These are phyloP conservation scores for Euura saliciscinereae DNA, from an alignment of 1,140 invertebrate species.

Conservation along the genomic window DNA sequence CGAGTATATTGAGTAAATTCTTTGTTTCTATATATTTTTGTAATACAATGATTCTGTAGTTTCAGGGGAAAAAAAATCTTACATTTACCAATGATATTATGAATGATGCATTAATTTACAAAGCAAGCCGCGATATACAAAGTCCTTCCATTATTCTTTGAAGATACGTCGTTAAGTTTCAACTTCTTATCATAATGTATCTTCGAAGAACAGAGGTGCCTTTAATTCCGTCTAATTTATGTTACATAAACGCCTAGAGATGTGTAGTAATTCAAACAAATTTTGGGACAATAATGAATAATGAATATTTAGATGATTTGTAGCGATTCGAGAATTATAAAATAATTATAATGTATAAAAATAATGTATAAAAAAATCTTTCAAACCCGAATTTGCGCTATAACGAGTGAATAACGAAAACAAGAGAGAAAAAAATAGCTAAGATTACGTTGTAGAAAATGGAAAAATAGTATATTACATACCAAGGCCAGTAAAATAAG, in stretches of 20 bases:
- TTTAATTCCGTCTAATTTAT: background rate
- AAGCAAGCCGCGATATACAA: background rate
- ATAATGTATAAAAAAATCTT: background rate
- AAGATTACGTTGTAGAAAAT: background rate
- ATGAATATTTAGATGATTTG: background rate
- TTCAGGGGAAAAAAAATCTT: background rate
- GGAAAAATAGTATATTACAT: too few relatives aligned
- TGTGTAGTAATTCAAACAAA: background rate
- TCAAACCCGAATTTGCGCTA: background rate
- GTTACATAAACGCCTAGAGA: background rate
- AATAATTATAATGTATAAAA: background rate
- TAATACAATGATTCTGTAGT: too few relatives aligned
- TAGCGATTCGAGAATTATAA: background rate
- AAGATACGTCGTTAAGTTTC: background rate
- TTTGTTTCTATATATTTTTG: too few relatives aligned
- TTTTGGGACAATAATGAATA: background rate
- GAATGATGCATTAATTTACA: conserved; percentile 7
- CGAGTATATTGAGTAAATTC: too few relatives aligned
- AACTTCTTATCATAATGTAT: background rate
- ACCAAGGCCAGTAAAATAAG: too few relatives aligned
- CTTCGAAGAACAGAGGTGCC: background rate
- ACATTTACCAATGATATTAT: background rate
- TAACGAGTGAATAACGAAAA: background rate
- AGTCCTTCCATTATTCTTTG: background rate
- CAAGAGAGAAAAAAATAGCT: too few relatives aligned